Evolutionary conservation across 2,888 invertebrate genomes (phyloP), one percentile per base, ranked within the genome.

Genomic region (Scaptomyza polygonia): DNA sequence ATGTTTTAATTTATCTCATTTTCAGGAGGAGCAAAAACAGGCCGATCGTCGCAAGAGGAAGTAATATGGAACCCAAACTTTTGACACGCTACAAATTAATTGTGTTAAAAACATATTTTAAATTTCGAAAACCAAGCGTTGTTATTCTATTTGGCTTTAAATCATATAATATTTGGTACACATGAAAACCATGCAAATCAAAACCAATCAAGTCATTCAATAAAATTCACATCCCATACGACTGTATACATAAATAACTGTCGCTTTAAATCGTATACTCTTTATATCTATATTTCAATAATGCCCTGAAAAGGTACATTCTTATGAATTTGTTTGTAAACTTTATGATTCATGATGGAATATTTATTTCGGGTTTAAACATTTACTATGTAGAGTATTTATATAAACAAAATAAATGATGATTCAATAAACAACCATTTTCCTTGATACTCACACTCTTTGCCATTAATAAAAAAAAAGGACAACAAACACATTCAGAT

Each of bases 11-110:
- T 42, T 29, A 40, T 36, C 25, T 61, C 14, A 57, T 7, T 67
- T 64, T 65, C 79, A 90, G 90, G 90, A 90, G 88, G 89, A 90
- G 85, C 89, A 88, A 51, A 89, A 81, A 70, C 80, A 83, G 54
- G 72, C 77, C 27, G 79, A 88, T 48, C 79, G 87, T 48, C 88
- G 89, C 55, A 89, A 88, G 74, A 79, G 75, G 36, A 78, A 77
- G 57, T 82, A 87, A 79, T 66, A 21, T 44, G 16, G 8, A 29
- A 9, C 2, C 25, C 12, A n/a, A 47, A 45, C 32, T 53, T 39
- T 6, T 11, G 8, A n/a, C 32, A 51, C 14, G 42, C 18, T 45
- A 27, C 3, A 61, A 65, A 65, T 58, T 48, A 36, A 18, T 45
- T 57, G 44, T 56, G 45, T 64, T 59, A 36, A 32, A 32, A 47